Evolutionary conservation across 2,797 vertebrate genomes (phyloP).

Genomic region (Brachyalestes nurse): DNA sequence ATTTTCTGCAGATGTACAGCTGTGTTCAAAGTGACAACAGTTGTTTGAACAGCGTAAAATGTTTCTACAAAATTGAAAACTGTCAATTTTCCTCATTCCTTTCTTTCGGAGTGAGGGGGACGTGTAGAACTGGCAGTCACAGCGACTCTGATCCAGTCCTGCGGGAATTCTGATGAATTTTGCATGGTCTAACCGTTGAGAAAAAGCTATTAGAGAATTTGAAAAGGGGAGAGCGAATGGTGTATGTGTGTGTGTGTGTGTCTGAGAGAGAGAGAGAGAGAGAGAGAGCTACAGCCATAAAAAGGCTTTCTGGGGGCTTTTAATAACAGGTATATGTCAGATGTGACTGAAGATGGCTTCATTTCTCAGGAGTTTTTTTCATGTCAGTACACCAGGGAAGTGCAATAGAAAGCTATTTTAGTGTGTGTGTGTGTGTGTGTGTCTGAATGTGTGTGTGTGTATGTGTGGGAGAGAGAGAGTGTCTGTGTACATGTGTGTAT

Average conservation of each 20-base stretch:
- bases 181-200: constrained; percentile 68
- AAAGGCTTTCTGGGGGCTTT: constrained; percentile 61
- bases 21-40: constrained; percentile 20
- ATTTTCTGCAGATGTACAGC: constrained; percentile 3
- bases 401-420: constrained; percentile 34
- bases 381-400: constrained; percentile 52
- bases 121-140: constrained; percentile 11
- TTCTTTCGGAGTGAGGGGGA: constrained; percentile 24
- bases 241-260: constrained; percentile 1
- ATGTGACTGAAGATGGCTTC: constrained; percentile 64
- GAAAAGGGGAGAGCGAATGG: constrained; percentile 29
- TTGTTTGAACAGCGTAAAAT: constrained; percentile 41
- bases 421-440: constrained; percentile 31
- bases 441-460: constrained; percentile 10
- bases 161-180: constrained; percentile 68
- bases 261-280: constrained; percentile 36
- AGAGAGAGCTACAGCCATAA: constrained; percentile 49
- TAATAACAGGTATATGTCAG: constrained; percentile 63
- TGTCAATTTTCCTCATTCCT: constrained; percentile 43
- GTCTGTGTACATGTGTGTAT: too few species aligned
- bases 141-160: constrained; percentile 59
- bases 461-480: not conserved
- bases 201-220: constrained; percentile 67
- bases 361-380: constrained; percentile 51
- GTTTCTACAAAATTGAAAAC: constrained; percentile 46